A percentile compares a stretch with the other conserved stretches of the same genome.
These are phyloP conservation scores for Synodontis membranacea DNA, from an alignment of 2,113 vertebrate species.

Conservation along the genomic window DNA sequence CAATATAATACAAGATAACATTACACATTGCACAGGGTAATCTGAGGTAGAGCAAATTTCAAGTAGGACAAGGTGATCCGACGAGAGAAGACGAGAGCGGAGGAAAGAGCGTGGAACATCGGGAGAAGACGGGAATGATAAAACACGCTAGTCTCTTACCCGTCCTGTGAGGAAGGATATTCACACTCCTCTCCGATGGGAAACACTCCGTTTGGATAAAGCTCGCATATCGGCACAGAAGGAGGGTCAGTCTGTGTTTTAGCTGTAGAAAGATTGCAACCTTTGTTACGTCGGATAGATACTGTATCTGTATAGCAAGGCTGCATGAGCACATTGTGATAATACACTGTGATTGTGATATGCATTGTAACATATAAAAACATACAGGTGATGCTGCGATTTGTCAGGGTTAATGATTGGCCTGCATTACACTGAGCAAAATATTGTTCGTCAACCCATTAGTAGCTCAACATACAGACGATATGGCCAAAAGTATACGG, in stretches of 20 bases:
- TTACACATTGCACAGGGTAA: slow-evolving; percentile 55
- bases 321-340: not conserved
- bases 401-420: not conserved
- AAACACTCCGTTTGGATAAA: slow-evolving; percentile 86
- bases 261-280: slow-evolving; percentile 73
- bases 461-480: too few species aligned
- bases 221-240: slow-evolving; percentile 92
- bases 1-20: slow-evolving; percentile 42
- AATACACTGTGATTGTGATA: too few species aligned
- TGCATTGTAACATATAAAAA: not conserved
- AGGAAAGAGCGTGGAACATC: not conserved
- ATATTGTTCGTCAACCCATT: too few species aligned
- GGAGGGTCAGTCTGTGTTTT: slow-evolving; percentile 96
- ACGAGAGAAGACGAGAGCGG: not conserved
- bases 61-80: slow-evolving; percentile 47
- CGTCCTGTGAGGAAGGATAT: slow-evolving; percentile 93
- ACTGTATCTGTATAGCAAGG: not conserved
- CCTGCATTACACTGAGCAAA: not conserved
- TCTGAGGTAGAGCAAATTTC: slow-evolving; percentile 14
- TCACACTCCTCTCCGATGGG: slow-evolving; percentile 96
- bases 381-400: not conserved
- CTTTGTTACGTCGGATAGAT: not conserved
- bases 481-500: too few species aligned
- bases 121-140: not conserved
- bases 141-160: slow-evolving; percentile 75